These are phyloP conservation scores for Plestiodon gilberti DNA, from an alignment of 2,113 vertebrate species.

Conservation along the genomic window DNA sequence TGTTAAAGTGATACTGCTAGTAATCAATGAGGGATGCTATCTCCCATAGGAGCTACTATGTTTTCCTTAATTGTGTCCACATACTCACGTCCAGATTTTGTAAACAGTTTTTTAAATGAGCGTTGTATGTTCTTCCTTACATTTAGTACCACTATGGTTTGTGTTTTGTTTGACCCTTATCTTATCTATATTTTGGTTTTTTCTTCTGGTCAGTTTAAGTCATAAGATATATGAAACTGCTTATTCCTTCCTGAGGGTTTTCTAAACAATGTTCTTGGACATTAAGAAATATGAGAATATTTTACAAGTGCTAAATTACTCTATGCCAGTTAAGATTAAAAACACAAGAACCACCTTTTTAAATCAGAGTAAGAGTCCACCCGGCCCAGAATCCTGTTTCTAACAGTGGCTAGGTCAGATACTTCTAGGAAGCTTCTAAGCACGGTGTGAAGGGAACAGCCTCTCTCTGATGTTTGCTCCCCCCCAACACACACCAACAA, in stretches of 20 bases:
- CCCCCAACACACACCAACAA: not conserved
- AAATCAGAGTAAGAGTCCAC: not conserved
- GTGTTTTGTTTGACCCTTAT: not conserved
- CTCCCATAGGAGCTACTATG: not conserved
- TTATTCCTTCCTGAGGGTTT: not conserved
- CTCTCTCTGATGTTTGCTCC: not conserved
- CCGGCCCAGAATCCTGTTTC: not conserved
- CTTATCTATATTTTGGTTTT: not conserved
- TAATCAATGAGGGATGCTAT: not conserved
- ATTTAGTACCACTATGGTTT: not conserved
- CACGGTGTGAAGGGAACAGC: not conserved
- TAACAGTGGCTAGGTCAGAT: not conserved
- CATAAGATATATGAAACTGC: not conserved
- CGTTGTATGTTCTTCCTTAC: no score
- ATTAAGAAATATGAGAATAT: not conserved
- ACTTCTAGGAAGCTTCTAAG: not conserved
- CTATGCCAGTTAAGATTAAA: not conserved
- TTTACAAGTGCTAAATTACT: not conserved
- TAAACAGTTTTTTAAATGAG: no score
- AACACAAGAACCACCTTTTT: not conserved
- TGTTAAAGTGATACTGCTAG: not conserved
- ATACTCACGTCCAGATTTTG: no score
- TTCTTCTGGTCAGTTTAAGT: not conserved
- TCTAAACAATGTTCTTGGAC: not conserved
- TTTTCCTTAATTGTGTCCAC: not conserved